Conservation (phyloP, 2,113 vertebrate species). For the Stegostoma tigrinum region DNA sequence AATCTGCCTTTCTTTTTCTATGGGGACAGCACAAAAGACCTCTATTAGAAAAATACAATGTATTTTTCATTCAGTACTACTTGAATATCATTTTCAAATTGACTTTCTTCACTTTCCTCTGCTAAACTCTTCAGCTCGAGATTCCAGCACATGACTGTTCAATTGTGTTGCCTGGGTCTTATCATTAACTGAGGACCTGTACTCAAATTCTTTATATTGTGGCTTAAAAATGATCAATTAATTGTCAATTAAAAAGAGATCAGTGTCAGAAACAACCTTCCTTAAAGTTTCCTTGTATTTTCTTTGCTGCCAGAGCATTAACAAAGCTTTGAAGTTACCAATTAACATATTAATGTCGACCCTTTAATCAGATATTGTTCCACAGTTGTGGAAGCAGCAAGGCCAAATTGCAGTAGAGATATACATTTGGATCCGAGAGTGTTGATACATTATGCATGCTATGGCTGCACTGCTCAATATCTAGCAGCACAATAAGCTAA, state of each 20-base stretch:
- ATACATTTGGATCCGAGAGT: neutral
- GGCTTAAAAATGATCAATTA: neutral
- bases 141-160: neutral
- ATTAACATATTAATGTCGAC: neutral
- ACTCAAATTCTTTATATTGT: neutral
- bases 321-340: neutral
- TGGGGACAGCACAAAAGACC: neutral
- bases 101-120: neutral
- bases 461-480: neutral
- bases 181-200: neutral
- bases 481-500: neutral
- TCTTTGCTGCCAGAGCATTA: neutral
- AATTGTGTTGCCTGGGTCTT: neutral
- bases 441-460: neutral
- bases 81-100: neutral
- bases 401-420: neutral
- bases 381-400: neutral
- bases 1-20: neutral
- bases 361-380: neutral
- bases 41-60: neutral
- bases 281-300: neutral
- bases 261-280: neutral
- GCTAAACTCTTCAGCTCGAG: neutral
- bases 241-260: neutral
- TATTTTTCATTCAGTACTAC: neutral